Conservation (phyloP, 2,797 vertebrate genomes). For the Coluber constrictor region DNA sequence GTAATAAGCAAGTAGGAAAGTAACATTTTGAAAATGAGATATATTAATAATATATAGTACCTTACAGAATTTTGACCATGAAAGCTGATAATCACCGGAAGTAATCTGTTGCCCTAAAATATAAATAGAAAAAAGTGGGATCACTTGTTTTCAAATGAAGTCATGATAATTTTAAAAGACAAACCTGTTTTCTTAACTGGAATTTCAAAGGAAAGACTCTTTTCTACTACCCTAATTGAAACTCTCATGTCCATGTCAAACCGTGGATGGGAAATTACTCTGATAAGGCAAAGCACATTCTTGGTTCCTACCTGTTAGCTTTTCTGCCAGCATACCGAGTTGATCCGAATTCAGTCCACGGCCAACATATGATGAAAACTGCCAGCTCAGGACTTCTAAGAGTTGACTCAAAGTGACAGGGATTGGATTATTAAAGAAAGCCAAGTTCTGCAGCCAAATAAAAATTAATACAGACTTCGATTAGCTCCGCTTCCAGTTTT, state of each 20-base stretch:
- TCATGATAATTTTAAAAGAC: not conserved
- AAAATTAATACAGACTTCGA: constrained; percentile 25
- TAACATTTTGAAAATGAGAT: not conserved
- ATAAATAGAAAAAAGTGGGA: not conserved
- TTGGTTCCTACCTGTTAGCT: constrained; percentile 80
- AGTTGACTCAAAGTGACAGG: constrained; percentile 87
- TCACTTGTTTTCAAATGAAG: not conserved
- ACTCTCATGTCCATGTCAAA: not conserved
- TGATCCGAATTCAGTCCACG: constrained; percentile 92
- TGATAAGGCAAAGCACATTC: not conserved
- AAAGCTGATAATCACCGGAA: constrained; percentile 84
- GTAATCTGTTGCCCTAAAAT: constrained; percentile 80
- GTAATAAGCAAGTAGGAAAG: not conserved
- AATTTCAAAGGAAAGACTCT: not conserved
- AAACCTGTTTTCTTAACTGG: not conserved
- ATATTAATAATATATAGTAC: constrained; percentile 62
- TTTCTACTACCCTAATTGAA: not conserved
- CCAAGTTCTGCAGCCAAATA: constrained; percentile 80
- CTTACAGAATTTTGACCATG: constrained; percentile 96
- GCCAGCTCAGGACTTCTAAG: constrained; percentile 95
- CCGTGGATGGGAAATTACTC: not conserved
- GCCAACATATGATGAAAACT: constrained; percentile 90
- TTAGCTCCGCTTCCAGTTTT: not conserved
- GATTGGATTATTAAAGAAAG: constrained; percentile 89
- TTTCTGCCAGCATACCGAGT: constrained; percentile 91